These are phyloP conservation scores for Akabosia matsudoensis DNA, from an alignment of 1,140 invertebrate species.

Conservation along the genomic window DNA sequence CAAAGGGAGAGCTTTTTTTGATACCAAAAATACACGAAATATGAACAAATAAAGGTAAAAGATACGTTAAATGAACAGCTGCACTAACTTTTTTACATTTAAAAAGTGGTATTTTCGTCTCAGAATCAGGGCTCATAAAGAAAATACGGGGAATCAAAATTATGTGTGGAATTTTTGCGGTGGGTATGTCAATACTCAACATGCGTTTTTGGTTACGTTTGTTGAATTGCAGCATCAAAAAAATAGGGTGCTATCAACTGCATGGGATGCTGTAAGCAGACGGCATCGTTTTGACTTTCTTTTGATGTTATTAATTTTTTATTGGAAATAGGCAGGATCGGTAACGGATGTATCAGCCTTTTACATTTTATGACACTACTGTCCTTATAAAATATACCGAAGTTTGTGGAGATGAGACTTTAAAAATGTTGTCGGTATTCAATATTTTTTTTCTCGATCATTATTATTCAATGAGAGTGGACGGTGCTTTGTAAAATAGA, in stretches of 20 bases:
- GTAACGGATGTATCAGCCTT: neutral
- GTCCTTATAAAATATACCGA: neutral
- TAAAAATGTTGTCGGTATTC: too few relatives aligned
- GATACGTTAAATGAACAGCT: neutral
- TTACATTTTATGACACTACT: neutral
- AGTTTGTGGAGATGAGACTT: neutral
- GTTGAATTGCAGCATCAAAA: neutral
- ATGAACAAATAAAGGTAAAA: conserved; percentile 2
- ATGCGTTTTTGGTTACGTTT: neutral
- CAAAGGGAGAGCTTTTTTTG: neutral
- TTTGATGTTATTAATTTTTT: neutral
- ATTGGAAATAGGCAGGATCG: conserved; percentile 6
- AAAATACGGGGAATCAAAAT: too few relatives aligned
- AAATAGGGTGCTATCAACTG: too few relatives aligned
- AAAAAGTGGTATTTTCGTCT: neutral
- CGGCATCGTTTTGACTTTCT: neutral
- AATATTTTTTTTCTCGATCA: too few relatives aligned
- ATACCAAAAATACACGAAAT: neutral
- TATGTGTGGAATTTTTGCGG: too few relatives aligned
- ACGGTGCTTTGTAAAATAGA: neutral
- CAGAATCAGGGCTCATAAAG: too few relatives aligned
- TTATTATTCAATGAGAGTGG: neutral
- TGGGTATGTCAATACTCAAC: neutral
- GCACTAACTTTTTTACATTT: conserved; percentile 1
- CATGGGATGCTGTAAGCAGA: neutral